phyloP scores from a whole-genome alignment of 1,140 invertebrate genomes.

The Drosophila tropicalis region DNA sequence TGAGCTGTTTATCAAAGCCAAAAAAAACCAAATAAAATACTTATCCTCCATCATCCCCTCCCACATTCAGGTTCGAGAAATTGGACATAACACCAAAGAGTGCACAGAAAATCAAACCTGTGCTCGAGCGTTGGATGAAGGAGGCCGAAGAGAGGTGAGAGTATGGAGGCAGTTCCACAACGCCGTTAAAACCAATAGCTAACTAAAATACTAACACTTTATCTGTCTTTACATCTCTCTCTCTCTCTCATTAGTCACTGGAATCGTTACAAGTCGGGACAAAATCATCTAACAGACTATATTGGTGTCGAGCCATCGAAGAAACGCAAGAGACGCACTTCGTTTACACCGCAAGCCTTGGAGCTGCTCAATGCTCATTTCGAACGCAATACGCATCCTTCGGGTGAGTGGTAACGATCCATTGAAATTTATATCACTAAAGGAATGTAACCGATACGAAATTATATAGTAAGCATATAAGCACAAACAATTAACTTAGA shows the following conservation, averaged over 20 bases:
- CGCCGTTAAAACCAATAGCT: conserved; percentile 34
- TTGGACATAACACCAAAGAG: conserved; percentile 99
- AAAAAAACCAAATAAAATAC: conserved; percentile 20
- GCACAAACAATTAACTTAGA: too few relatives aligned
- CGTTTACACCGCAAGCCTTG: conserved; percentile 97
- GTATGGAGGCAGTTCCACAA: conserved; percentile 82
- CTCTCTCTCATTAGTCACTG: conserved; percentile 72
- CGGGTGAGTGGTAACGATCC: conserved; percentile 88
- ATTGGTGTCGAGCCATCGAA: conserved; percentile 98
- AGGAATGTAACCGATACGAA: neutral
- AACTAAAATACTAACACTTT: conserved; percentile 31
- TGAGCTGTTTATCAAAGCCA: conserved; percentile 19
- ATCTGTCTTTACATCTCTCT: neutral
- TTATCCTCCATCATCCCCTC: neutral
- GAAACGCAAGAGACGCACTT: conserved; percentile 97
- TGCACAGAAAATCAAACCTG: conserved; percentile 99
- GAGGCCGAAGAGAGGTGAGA: conserved; percentile 97
- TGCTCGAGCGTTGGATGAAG: conserved; percentile 98
- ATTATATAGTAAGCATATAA: neutral
- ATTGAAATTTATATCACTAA: conserved; percentile 12
- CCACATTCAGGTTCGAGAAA: conserved; percentile 95
- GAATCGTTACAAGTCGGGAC: conserved; percentile 94
- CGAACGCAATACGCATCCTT: conserved; percentile 98
- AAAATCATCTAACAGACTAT: conserved; percentile 97
- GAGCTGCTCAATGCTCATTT: conserved; percentile 98